Percentiles rank a stretch among this genome's conserved stretches.
Evolutionary conservation across 2,888 invertebrate genomes (phyloP).

Genomic region (Drosophila basisetae): DNA sequence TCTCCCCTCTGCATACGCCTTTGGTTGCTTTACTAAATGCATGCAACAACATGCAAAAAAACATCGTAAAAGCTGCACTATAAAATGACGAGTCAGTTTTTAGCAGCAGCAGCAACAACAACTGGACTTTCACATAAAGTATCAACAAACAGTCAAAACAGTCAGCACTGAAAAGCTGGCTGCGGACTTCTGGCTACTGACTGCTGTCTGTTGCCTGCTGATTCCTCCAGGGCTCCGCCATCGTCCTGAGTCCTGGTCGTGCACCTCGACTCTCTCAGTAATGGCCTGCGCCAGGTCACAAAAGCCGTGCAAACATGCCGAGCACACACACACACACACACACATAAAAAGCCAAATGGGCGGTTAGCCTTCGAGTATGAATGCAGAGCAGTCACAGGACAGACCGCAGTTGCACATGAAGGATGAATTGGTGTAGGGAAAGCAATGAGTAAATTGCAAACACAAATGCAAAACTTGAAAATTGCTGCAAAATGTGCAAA

Average conservation of each 20-base stretch:
- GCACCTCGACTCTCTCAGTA: constrained; percentile 32
- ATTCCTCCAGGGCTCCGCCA: constrained; percentile 32
- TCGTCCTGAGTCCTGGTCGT: constrained; percentile 26
- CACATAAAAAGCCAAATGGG: constrained; percentile 24
- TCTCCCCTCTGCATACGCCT: neutral
- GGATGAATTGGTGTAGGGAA: constrained; percentile 8
- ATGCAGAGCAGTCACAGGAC: constrained; percentile 35
- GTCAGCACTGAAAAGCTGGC: constrained; percentile 57
- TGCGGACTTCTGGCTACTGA: constrained; percentile 11
- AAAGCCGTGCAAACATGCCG: constrained; percentile 69
- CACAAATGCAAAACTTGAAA: constrained; percentile 52
- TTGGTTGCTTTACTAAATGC: constrained; percentile 41
- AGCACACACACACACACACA: constrained; percentile 21
- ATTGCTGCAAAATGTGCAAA: constrained; percentile 73
- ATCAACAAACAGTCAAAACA: constrained; percentile 52
- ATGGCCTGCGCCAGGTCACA: constrained; percentile 58
- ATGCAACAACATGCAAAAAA: constrained; percentile 35
- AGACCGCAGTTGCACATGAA: constrained; percentile 25
- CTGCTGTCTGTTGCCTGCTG: constrained; percentile 12
- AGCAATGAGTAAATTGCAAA: constrained; percentile 58
- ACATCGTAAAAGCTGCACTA: constrained; percentile 27
- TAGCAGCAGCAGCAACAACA: constrained; percentile 43
- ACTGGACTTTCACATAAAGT: constrained; percentile 73
- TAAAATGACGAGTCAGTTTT: constrained; percentile 64
- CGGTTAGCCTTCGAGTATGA: constrained; percentile 43